Evolutionary conservation across 2,888 invertebrate species (phyloP), one percentile per base, ranked within the genome.

Genomic region (Glaucopsyche alexis): DNA sequence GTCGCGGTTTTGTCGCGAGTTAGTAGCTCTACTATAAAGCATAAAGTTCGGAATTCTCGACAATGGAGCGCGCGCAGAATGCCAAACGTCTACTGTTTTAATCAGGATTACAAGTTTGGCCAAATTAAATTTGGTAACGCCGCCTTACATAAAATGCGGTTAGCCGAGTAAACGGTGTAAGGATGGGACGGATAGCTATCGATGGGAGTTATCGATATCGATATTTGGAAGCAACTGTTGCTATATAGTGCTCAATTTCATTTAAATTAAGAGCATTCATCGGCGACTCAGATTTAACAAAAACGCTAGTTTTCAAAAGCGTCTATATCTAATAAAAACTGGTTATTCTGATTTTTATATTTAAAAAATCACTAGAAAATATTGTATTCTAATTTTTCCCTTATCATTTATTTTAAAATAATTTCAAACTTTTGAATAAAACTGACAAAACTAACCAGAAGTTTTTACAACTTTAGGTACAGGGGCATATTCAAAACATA

Each of bases 101-200:
- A 87, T 86, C 87, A 87, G 86, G 83, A 83, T 87, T 85, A 87
- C 84, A 85, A 60, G 84, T 81, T 84, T 82, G 80, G 86, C 86
- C 85, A 88, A 89, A 89, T 88, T 88, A 89, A 89, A 89, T 89
- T 87, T 81, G 86, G 84, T 79, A 82, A 83, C 81, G 83, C 80
- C 81, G 85, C 86, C 86, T 84, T 83, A 83, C 83, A 83, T 84
- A 83, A 85, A 88, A 87, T 85, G 88, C 82, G 89, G 88, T 87
- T 85, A 83, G 80, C 81, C 81, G 81, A 83, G 83, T 81, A 82
- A 87, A 84, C 82, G 81, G 79, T 47, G 71, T 78, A 78, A 84
- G 60, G 82, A 75, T 77, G 81, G 42, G 76, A n/a, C 4, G 13
- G 13, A 47, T 0, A 47, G 47, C 4, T 47, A 47, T 47, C 47